Evolutionary conservation across 2,888 invertebrate species (phyloP), one percentile per base, ranked within the genome.

Genomic region (Drosophila rellima): DNA sequence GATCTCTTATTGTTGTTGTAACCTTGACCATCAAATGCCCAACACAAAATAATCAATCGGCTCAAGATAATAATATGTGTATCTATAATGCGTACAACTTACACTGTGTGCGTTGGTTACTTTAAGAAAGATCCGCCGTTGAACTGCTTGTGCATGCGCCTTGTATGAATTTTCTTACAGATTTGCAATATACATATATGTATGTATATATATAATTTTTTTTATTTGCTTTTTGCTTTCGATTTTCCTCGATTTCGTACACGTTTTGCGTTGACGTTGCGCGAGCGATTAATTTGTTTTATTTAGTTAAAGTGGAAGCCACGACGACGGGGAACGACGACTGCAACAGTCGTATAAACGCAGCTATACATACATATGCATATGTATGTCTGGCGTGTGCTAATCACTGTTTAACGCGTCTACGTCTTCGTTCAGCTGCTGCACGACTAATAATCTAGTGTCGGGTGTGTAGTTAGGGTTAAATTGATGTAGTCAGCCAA

Each of bases 21-120:
- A 83, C 83, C 83, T 83, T 83, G 86, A 83, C 86, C 86, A 80
- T 70, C 86, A 80, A 76, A 80, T 51, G 51, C 64, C 62, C 52
- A 47, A 73, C 48, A 42, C 64, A 44, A 56, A 63, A 44, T 37
- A 29, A 63, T 60, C 56, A 61, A 76, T 70, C 47, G 47, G 44
- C 15, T 42, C 13, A 59, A 61, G 54, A 72, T 69, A 65, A 56
- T 44, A 31, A 26, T 50, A 29, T 39, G 35, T 64, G 64, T 76
- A 71, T 67, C 55, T 66, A 48, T 57, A 50, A 54, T 70, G 51
- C 47, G 57, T 66, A 47, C 4, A 57, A 76, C 76, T 76, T 76
- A 76, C 76, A 66, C 44, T 65, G 66, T 62, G 20, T 72, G 48
- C 29, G 40, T 60, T 60, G 47, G 59, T 59, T 37, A 50, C 37